These are phyloP conservation scores for Poecilia latipinna DNA, from an alignment of 2,113 vertebrate genomes.

Conservation along the genomic window DNA sequence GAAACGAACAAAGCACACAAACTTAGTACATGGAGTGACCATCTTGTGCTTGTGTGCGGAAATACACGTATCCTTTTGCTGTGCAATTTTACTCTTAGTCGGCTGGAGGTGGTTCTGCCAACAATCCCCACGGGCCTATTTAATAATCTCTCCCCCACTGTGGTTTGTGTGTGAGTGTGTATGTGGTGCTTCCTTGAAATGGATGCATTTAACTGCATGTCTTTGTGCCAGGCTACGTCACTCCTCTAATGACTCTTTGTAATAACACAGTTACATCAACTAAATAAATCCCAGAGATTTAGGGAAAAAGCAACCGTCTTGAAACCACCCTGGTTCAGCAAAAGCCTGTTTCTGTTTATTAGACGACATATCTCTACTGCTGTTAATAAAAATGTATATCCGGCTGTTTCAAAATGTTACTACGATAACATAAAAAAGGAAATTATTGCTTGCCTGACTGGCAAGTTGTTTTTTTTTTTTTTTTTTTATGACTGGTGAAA, in stretches of 20 bases:
- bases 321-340: conserved; percentile 20
- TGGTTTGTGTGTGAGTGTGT: conserved; percentile 21
- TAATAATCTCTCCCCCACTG: conserved; percentile 27
- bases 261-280: conserved; percentile 55
- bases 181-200: conserved; percentile 45
- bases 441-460: not conserved
- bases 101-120: conserved; percentile 34
- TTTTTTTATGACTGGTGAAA: not conserved
- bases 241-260: conserved; percentile 46
- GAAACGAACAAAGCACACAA: conserved; percentile 14
- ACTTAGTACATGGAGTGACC: conserved; percentile 5
- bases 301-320: conserved; percentile 35
- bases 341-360: conserved; percentile 19
- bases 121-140: conserved; percentile 34
- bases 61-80: conserved; percentile 7
- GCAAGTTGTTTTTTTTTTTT: not conserved
- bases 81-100: not conserved
- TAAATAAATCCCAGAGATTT: conserved; percentile 31
- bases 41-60: not conserved
- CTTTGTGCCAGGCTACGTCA: conserved; percentile 66
- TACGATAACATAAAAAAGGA: not conserved
- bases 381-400: not conserved
- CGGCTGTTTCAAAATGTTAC: not conserved
- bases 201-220: conserved; percentile 49
- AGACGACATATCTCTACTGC: conserved; percentile 2